Conservation (phyloP, 2,797 vertebrate genomes). For the Gymnodraco acuticeps region DNA sequence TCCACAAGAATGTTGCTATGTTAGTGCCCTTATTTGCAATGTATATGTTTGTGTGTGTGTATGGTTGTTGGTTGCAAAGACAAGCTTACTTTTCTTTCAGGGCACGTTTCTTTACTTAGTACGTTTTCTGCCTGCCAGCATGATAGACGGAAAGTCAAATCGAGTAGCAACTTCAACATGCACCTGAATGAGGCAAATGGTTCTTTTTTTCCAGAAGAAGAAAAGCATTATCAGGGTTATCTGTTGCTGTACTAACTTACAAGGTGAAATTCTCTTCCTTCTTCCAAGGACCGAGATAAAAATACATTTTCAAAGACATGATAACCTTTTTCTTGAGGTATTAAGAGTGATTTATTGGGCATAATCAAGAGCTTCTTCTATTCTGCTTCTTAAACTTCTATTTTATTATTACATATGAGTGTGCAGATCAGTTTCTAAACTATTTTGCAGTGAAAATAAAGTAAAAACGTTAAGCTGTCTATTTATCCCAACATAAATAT, state of each 20-base stretch:
- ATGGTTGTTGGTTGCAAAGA: slow-evolving; percentile 3
- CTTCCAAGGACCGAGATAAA: background rate
- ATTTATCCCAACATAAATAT: background rate
- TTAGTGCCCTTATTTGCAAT: slow-evolving; percentile 54
- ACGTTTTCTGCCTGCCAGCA: slow-evolving; percentile 11
- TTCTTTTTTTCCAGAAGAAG: background rate
- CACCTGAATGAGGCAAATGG: slow-evolving; percentile 14
- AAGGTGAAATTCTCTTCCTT: background rate
- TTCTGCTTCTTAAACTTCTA: background rate
- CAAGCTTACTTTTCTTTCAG: slow-evolving; percentile 14
- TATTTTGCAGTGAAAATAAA: background rate
- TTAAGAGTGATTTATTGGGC: background rate
- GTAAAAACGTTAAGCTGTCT: background rate
- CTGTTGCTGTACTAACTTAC: background rate
- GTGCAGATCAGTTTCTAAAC: background rate
- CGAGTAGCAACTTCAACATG: background rate
- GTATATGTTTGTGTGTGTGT: slow-evolving; percentile 4
- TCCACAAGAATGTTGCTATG: slow-evolving; percentile 39
- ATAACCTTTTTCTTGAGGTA: background rate
- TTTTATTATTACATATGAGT: background rate
- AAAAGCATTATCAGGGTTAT: background rate
- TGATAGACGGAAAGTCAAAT: slow-evolving; percentile 6
- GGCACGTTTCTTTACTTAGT: slow-evolving; percentile 24
- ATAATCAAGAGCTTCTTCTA: background rate
- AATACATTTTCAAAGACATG: background rate